phyloP scores from a whole-genome alignment of 2,797 vertebrate genomes.

The Gymnothorax javanicus region DNA sequence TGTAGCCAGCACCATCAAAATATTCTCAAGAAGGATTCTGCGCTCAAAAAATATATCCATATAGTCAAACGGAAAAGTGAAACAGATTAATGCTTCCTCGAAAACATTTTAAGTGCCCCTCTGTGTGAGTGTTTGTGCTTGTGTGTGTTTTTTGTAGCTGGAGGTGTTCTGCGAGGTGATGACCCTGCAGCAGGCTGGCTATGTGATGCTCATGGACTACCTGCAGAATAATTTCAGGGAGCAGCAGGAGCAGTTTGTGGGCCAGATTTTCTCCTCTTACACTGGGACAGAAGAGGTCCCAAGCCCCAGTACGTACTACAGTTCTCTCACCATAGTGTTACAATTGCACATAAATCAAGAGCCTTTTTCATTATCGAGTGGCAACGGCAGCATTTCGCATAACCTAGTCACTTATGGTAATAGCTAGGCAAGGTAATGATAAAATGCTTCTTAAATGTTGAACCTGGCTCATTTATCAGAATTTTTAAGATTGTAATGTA shows the following conservation, averaged over 20 bases:
- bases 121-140: neutral
- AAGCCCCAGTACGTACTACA: constrained; percentile 77
- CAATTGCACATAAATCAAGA: neutral
- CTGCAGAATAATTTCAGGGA: constrained; percentile 94
- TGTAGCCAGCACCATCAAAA: neutral
- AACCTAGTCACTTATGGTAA: neutral
- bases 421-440: neutral
- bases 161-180: constrained; percentile 94
- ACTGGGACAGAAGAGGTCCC: constrained; percentile 90
- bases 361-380: neutral
- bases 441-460: neutral
- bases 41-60: neutral
- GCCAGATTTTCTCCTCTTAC: constrained; percentile 93
- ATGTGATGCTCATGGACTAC: constrained; percentile 97
- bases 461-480: neutral
- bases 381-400: neutral
- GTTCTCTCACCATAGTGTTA: neutral
- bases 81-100: neutral
- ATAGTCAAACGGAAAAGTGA: neutral
- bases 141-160: constrained; percentile 68
- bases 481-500: neutral
- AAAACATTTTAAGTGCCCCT: neutral
- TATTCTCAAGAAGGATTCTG: neutral
- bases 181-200: constrained; percentile 95
- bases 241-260: constrained; percentile 86